phyloP scores from a whole-genome alignment of 2,113 vertebrate species.

The Tinamus guttatus region DNA sequence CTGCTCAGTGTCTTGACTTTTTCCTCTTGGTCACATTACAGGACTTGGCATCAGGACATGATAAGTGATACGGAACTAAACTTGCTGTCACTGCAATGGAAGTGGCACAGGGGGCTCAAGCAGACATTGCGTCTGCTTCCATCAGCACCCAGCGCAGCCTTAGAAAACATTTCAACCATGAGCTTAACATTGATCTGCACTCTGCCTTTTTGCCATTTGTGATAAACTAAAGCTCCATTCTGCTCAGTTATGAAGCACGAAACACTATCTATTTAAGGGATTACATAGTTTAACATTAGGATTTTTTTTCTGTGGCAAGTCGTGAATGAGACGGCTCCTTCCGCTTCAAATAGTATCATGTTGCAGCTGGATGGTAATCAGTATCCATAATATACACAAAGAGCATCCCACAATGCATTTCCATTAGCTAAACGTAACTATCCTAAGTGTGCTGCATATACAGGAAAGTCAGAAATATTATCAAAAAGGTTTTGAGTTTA shows the following conservation, averaged over 20 bases:
- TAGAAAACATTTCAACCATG: background rate
- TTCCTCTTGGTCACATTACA: accelerated
- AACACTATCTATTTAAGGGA: background rate
- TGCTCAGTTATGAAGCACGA: background rate
- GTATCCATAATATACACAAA: background rate
- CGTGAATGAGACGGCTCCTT: background rate
- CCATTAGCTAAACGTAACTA: background rate
- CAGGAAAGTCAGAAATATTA: background rate
- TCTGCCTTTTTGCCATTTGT: background rate
- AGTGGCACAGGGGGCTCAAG: accelerated
- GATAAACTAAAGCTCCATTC: background rate
- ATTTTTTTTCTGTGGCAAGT: background rate
- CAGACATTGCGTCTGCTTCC: background rate
- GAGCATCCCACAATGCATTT: background rate
- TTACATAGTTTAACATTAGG: background rate
- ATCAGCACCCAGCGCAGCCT: background rate
- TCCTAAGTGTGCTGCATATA: background rate
- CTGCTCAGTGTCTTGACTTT: background rate
- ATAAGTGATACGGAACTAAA: background rate
- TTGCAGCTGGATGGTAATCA: background rate
- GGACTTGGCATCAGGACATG: background rate
- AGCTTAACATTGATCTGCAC: background rate
- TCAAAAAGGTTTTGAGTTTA: background rate
- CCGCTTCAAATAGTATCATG: background rate
- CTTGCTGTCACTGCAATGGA: no score